Evolutionary conservation across 2,113 vertebrate species (phyloP), one percentile per base, ranked within the genome.

Genomic region (Scophthalmus maximus): DNA sequence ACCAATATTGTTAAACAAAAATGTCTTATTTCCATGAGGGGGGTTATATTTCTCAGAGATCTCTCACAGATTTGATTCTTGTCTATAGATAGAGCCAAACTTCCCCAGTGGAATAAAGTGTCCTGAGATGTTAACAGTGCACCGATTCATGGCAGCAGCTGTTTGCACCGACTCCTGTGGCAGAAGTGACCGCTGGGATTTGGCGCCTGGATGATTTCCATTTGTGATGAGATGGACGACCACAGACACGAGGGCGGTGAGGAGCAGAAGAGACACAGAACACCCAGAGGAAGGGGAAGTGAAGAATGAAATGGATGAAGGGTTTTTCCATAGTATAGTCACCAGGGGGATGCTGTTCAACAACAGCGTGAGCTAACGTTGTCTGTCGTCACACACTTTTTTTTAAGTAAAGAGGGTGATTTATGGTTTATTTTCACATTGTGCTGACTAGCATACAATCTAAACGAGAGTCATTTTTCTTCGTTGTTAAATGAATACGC

Each of bases 71-170:
- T 30, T 11, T n/a, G 8, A 27, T 52, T 52, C 25, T 15, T 15
- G 14, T 29, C 22, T 25, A 20, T 22, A 55, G 22, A 56, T 22
- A 66, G 27, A 67, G 17, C 18, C 0, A 30, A 68, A 29, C 36
- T 38, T n/a, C 23, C 10, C 17, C 20, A 20, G n/a, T n/a, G 34
- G 25, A 68, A 44, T 29, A 12, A 71, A 62, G 20, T 46, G 20
- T 57, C 25, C 53, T 23, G 30, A 59, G 63, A 66, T 14, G 6
- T 30, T 22, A 51, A 58, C 36, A 55, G 56, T 51, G 32, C 32
- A n/a, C 14, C 1, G 38, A 46, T 44, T 3, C n/a, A n/a, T 65
- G 36, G 53, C 66, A 78, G 77, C 81, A 80, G 78, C 64, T 83
- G 78, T 80, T 83, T 69, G 52, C 76, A n/a, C 71, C 11, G 22